Evolutionary conservation across 2,113 vertebrate genomes (phyloP).

Genomic region (Scolopax mira): DNA sequence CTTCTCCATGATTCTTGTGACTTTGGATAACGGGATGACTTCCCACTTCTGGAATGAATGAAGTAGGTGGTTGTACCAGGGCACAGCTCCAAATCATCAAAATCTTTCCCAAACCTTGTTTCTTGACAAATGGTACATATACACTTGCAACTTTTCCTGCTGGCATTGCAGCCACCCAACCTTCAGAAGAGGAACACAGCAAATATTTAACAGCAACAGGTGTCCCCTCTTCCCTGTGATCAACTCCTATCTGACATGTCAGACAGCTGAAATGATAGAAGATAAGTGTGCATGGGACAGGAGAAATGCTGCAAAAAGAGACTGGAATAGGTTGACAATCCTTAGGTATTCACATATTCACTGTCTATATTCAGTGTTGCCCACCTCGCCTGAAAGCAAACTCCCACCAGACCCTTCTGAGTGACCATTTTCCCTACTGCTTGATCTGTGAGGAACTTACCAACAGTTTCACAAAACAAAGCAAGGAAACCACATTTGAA

Average conservation of each 20-base stretch:
- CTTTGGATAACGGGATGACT: background rate
- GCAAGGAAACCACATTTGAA: background rate
- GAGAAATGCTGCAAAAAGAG: background rate
- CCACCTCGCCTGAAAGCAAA: background rate
- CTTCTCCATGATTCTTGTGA: background rate
- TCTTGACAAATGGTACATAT: background rate
- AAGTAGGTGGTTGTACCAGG: background rate
- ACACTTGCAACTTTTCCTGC: background rate
- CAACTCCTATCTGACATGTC: background rate
- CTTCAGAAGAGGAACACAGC: background rate
- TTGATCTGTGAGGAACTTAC: background rate
- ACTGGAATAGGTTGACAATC: background rate
- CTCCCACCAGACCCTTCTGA: background rate
- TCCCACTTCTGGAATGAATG: background rate
- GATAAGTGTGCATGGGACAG: background rate
- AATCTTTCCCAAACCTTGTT: background rate
- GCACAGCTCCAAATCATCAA: background rate
- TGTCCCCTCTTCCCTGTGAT: background rate
- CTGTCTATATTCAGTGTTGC: background rate
- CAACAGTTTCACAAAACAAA: background rate
- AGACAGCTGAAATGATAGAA: background rate
- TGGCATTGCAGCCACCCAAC: background rate
- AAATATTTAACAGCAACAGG: conserved; percentile 1
- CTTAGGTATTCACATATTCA: background rate
- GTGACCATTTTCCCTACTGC: background rate